Evolutionary conservation across 2,888 invertebrate species (phyloP).

Genomic region (Thelaira solivaga): DNA sequence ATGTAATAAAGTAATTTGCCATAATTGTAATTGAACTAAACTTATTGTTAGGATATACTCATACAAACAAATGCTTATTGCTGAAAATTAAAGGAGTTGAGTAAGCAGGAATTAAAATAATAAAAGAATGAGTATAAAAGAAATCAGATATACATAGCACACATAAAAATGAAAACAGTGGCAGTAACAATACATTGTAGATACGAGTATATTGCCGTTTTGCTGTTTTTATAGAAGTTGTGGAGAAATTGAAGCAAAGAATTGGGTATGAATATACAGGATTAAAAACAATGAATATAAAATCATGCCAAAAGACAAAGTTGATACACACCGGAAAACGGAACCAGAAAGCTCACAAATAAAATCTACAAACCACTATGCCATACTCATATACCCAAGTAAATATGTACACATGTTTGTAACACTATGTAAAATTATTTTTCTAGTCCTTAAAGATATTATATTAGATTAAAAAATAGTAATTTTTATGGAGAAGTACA

Average conservation of each 20-base stretch:
- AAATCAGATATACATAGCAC: neutral
- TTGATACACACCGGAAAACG: slow-evolving; percentile 51
- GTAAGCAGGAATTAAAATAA: slow-evolving; percentile 4
- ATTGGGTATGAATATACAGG: slow-evolving; percentile 11
- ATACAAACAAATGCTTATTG: slow-evolving; percentile 36
- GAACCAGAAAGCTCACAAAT: slow-evolving; percentile 44
- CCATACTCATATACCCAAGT: neutral
- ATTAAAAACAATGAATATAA: slow-evolving; percentile 43
- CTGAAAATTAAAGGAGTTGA: slow-evolving; percentile 19
- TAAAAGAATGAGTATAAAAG: slow-evolving; percentile 2
- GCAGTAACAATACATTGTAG: slow-evolving; percentile 16
- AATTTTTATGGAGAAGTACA: no score
- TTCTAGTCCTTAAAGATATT: neutral
- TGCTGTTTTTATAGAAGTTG: slow-evolving; percentile 17
- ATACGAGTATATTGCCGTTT: neutral
- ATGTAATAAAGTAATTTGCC: slow-evolving; percentile 77
- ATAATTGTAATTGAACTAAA: slow-evolving; percentile 76
- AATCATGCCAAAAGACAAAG: slow-evolving; percentile 47
- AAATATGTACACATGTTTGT: neutral
- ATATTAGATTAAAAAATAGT: no score
- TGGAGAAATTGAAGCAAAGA: neutral
- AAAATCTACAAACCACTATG: slow-evolving; percentile 23
- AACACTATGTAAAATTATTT: neutral
- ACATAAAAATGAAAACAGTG: slow-evolving; percentile 14
- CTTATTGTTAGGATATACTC: slow-evolving; percentile 55